A percentile compares a stretch with the other conserved stretches of the same genome.
phyloP scores from a whole-genome alignment of 2,797 vertebrate species.

The Euthynnus affinis region DNA sequence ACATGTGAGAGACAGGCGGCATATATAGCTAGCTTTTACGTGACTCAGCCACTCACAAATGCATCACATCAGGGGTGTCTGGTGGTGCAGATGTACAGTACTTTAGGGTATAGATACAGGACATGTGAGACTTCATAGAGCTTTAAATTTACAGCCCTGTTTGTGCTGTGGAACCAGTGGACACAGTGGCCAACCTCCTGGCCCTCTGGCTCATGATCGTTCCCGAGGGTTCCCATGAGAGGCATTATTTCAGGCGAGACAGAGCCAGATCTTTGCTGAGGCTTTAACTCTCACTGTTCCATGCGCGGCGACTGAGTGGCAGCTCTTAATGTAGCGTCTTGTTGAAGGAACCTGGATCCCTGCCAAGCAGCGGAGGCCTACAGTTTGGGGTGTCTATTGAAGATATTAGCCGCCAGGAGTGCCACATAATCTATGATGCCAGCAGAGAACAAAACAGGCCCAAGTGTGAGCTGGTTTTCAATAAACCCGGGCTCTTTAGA shows the following conservation, averaged over 20 bases:
- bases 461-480: conserved; percentile 76
- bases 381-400: conserved; percentile 18
- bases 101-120: not conserved
- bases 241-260: conserved; percentile 22
- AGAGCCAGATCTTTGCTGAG: conserved; percentile 36
- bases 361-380: conserved; percentile 28
- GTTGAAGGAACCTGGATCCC: conserved; percentile 26
- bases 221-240: conserved; percentile 55
- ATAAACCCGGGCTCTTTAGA: conserved; percentile 61
- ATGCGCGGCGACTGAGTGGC: conserved; percentile 25
- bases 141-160: conserved; percentile 38
- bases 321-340: conserved; percentile 37
- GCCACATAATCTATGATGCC: conserved; percentile 35
- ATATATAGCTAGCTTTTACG: too few species aligned
- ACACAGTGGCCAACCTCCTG: conserved; percentile 40
- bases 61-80: not conserved
- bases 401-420: conserved; percentile 37
- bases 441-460: conserved; percentile 41
- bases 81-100: not conserved
- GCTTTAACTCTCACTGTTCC: conserved; percentile 38
- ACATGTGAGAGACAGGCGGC: not conserved
- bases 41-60: not conserved
- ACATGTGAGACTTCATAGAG: conserved; percentile 46
- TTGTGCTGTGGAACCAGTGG: conserved; percentile 42
- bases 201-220: conserved; percentile 8